phyloP scores from a whole-genome alignment of 2,888 invertebrate genomes.

The Rapana venosa region DNA sequence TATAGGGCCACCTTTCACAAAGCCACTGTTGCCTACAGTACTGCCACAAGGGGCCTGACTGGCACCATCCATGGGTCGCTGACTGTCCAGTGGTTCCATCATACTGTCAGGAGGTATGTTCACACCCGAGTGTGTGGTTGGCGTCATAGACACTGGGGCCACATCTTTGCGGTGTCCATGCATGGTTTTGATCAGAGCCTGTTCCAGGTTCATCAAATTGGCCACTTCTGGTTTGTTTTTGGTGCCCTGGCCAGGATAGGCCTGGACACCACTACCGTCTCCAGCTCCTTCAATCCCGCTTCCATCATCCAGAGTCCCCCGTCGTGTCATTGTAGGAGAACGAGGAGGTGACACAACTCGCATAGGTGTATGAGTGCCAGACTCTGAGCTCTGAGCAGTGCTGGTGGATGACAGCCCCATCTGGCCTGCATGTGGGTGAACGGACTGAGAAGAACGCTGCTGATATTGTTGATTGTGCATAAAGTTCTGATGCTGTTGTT shows the following conservation, averaged over 20 bases:
- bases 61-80: neutral
- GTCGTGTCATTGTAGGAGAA: slow-evolving; percentile 64
- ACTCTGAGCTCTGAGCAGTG: slow-evolving; percentile 43
- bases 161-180: slow-evolving; percentile 56
- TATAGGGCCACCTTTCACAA: slow-evolving; percentile 29
- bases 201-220: slow-evolving; percentile 68
- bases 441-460: slow-evolving; percentile 28
- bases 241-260: slow-evolving; percentile 47
- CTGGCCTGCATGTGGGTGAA: neutral
- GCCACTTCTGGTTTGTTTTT: slow-evolving; percentile 41
- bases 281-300: slow-evolving; percentile 40
- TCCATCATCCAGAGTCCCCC: slow-evolving; percentile 54
- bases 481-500: slow-evolving; percentile 39
- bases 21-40: neutral
- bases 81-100: neutral
- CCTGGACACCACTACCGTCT: neutral
- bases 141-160: slow-evolving; percentile 21
- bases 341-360: slow-evolving; percentile 61
- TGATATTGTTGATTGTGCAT: slow-evolving; percentile 33
- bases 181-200: slow-evolving; percentile 73
- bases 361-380: slow-evolving; percentile 31
- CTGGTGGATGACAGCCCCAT: neutral
- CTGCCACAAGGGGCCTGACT: neutral
- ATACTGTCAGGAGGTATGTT: neutral
- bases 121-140: neutral